Evolutionary conservation across 2,888 invertebrate species (phyloP), one percentile per base, ranked within the genome.

Genomic region (Synergus japonicus): DNA sequence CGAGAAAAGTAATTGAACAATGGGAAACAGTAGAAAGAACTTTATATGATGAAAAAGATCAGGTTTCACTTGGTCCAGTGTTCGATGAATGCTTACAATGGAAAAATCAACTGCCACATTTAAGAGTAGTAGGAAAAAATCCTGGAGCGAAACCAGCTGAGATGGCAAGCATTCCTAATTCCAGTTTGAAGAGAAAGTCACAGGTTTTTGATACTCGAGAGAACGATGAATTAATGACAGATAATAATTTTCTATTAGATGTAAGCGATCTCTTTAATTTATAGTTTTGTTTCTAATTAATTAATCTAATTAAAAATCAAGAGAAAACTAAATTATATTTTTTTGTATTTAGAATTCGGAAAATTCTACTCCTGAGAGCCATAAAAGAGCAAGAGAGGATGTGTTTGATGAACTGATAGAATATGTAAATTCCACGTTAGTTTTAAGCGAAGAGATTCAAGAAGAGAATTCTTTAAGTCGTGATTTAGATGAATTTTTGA

Each of bases 71-170:
- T 3, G 87, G 86, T 15, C 69, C 82, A 69, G 77, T 87, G 54
- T 83, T 84, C 58, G 89, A 90, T 22, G 92, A 92, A 81, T 92
- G 91, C 73, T 67, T 83, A 66, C 92, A 92, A 80, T 92, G 92
- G 92, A 86, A 86, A 77, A 87, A 80, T 4, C 92, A 91, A 77
- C 84, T 91, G 78, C 88, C 89, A 4, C 91, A 91, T 79, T 85
- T 91, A 46, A 85, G 91, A 82, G 67, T 92, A 54, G 63, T 88
- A 58, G 89, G 88, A 0, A 85, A 82, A 18, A 83, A 78, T 76
- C 60, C n/a, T 15, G 83, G n/a, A 86, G 83, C 64, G 83, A 78
- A 60, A 64, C 41, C 69, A 13, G 22, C 66, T 15, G 49, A 54
- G 13, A 10, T 44, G 15, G 15, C 22, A 18, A 54, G 22, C 22